These are phyloP conservation scores for Ectemnius lituratus DNA, from an alignment of 2,888 invertebrate genomes.

Conservation along the genomic window DNA sequence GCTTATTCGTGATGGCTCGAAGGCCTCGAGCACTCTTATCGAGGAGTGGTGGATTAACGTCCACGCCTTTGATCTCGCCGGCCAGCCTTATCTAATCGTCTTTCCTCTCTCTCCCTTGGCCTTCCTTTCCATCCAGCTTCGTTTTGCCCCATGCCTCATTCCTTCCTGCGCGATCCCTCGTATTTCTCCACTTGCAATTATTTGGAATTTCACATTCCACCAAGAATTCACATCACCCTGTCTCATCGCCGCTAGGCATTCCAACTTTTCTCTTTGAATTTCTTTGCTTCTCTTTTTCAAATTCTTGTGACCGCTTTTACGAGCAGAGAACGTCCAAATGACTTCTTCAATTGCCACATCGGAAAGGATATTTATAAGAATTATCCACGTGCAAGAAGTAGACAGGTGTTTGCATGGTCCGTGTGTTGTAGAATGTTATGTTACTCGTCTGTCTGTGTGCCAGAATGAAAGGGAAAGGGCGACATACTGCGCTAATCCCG, in stretches of 20 bases:
- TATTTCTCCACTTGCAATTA: constrained; percentile 49
- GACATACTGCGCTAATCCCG: constrained; percentile 7
- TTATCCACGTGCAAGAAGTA: no score
- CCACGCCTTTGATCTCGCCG: constrained; percentile 76
- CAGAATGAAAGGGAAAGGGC: not conserved
- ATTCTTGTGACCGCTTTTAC: no score
- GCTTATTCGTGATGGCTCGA: constrained; percentile 66
- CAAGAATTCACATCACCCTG: no score
- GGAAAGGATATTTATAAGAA: no score
- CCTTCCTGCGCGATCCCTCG: constrained; percentile 29
- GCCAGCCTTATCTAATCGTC: constrained; percentile 76
- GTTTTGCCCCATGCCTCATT: constrained; percentile 39
- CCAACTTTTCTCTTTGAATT: no score
- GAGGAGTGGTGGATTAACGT: constrained; percentile 77
- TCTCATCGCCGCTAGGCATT: no score
- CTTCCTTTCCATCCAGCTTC: constrained; percentile 50
- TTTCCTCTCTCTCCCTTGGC: constrained; percentile 58
- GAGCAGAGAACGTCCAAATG: no score
- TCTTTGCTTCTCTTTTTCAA: no score
- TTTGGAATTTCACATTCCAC: constrained; percentile 39
- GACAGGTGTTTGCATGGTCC: no score
- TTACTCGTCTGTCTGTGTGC: no score
- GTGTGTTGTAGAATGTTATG: no score
- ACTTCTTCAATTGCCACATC: no score
- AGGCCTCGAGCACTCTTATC: constrained; percentile 73